These are phyloP conservation scores for Eilema sororculum DNA, from an alignment of 2,888 invertebrate genomes.

Conservation along the genomic window DNA sequence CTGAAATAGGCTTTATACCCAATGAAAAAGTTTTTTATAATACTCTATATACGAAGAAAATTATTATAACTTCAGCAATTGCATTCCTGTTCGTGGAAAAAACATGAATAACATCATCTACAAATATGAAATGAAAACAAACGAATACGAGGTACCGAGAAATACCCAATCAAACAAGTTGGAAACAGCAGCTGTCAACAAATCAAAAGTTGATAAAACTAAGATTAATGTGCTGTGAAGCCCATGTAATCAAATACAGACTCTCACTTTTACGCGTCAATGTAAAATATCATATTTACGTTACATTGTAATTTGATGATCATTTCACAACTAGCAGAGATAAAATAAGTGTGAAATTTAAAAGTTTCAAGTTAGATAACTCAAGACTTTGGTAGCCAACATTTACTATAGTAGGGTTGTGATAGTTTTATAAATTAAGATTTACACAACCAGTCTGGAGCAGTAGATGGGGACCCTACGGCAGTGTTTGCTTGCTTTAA, in stretches of 20 bases:
- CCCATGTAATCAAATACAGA: constrained; percentile 10
- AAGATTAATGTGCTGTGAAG: constrained; percentile 11
- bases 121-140: constrained; percentile 12
- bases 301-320: not conserved
- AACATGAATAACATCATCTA: not conserved
- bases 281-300: not conserved
- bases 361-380: not conserved
- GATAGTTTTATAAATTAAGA: not conserved
- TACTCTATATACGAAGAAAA: not conserved
- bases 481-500: not conserved
- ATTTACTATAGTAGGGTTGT: not conserved
- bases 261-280: constrained; percentile 1
- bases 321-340: not conserved
- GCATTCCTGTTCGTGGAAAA: not conserved
- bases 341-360: not conserved
- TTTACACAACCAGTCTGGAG: not conserved
- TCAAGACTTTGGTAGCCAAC: not conserved
- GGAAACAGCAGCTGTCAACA: constrained; percentile 13
- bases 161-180: constrained; percentile 11
- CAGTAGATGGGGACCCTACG: not conserved
- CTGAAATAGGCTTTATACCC: constrained; percentile 1
- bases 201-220: constrained; percentile 12
- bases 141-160: not conserved
- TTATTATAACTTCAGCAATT: not conserved
- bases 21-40: not conserved